A percentile compares a stretch with the other conserved stretches of the same genome.
Conservation (phyloP, 2,797 vertebrate genomes). For the Sphenopsis melanotis region DNA sequence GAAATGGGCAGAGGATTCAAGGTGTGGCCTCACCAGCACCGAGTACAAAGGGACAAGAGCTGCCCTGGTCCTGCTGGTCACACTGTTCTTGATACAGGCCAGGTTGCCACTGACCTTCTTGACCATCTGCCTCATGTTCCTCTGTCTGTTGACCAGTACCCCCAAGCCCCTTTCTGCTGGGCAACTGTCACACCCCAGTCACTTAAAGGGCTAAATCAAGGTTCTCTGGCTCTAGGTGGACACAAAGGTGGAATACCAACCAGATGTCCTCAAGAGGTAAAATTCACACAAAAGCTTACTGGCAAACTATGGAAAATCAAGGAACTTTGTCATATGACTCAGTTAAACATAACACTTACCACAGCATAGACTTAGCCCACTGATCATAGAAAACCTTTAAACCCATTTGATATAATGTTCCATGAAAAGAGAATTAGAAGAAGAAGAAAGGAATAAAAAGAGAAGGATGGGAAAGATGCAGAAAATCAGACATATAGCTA, state of each 20-base stretch:
- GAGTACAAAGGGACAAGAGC: background rate
- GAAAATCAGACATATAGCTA: background rate
- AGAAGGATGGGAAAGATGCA: background rate
- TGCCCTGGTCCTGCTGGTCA: background rate
- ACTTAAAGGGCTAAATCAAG: background rate
- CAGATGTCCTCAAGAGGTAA: background rate
- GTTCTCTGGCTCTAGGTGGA: background rate
- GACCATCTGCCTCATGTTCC: background rate
- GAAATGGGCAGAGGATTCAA: background rate
- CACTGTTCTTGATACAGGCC: background rate
- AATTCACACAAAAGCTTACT: background rate
- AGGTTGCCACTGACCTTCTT: background rate
- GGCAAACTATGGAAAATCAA: background rate
- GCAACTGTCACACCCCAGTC: background rate
- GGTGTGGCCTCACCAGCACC: background rate
- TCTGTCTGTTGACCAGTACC: background rate
- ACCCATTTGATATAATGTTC: background rate
- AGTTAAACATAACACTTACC: background rate
- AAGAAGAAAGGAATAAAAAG: background rate
- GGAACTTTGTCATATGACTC: background rate
- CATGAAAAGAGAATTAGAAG: background rate
- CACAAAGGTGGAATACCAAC: background rate
- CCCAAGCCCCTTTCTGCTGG: background rate
- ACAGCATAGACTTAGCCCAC: background rate
- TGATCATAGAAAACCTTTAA: background rate